Evolutionary conservation across 2,888 invertebrate genomes (phyloP).

Genomic region (Branchellion lobata): DNA sequence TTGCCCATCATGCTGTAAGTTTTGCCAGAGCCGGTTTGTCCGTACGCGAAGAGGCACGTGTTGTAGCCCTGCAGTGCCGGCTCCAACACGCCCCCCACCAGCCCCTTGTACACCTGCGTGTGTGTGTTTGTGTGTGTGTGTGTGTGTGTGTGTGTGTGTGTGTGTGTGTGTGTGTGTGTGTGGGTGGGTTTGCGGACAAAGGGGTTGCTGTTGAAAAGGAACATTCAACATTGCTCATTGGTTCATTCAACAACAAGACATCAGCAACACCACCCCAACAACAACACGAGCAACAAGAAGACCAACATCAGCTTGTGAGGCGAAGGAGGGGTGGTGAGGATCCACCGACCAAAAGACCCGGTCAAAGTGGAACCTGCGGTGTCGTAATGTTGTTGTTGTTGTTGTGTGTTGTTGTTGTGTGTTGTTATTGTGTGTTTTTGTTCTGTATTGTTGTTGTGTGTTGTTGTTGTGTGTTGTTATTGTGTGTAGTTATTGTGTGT

Average conservation of each 20-base stretch:
- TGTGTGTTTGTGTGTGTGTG: background rate
- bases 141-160: background rate
- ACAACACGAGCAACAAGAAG: background rate
- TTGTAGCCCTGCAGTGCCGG: constrained; percentile 74
- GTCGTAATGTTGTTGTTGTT: too few species aligned
- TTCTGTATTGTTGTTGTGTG: too few species aligned
- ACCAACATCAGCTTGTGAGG: constrained; percentile 9
- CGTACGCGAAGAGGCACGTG: constrained; percentile 87
- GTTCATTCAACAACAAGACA: too few species aligned
- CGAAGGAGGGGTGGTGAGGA: background rate
- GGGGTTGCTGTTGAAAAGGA: too few species aligned
- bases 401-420: too few species aligned
- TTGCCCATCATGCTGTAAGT: constrained; percentile 86
- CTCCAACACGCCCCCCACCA: constrained; percentile 70
- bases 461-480: too few species aligned
- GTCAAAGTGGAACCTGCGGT: constrained; percentile 27
- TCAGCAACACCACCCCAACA: background rate
- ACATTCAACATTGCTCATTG: too few species aligned
- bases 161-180: background rate
- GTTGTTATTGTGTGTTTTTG: too few species aligned
- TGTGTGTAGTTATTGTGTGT: too few species aligned
- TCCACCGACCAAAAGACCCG: constrained; percentile 24
- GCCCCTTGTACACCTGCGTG: constrained; percentile 69
- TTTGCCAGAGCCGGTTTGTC: constrained; percentile 86
- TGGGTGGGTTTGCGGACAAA: background rate